Base-by-base conservation (phyloP, 2,888 invertebrate species). In the Drosophila infuscata region DNA sequence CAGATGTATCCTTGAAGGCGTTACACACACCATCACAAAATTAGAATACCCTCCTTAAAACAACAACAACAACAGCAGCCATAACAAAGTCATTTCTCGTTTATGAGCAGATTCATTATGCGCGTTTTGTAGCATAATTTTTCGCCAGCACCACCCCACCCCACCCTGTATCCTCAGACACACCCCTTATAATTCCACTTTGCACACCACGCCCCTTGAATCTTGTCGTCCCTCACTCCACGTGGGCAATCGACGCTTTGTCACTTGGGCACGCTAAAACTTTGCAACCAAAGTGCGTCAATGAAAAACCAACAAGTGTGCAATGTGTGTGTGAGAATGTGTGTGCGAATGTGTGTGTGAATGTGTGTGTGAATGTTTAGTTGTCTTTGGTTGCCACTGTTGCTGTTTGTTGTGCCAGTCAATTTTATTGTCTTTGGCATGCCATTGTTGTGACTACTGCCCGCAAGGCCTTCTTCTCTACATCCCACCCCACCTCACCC, bases 81-180 rank as follows among this genome's bases (percentile, higher is more conserved):
- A 68, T 65, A 68, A 72, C 70, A 73, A 68, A 65, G 69, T 74
- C 71, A 51, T 65, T 62, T 56, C 56, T 72, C 86, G 81, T 83
- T 85, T 85, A 81, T 81, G 77, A 88, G 72, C 86, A 86, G 87
- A 81, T 88, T 87, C 88, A 87, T 87, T 87, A 87, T 83, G 74
- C 85, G 77, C 80, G n/a, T 57, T 86, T 80, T 77, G 71, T 86
- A 81, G 88, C 85, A 85, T 79, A 85, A 82, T 82, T 84, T 81
- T 71, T 48, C 51, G 72, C 66, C 56, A 56, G 60, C n/a, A 25
- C 5, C 17, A 17, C 17, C n/a, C 20, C 11, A 9, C 1, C 30
- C 15, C 33, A 8, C 43, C 20, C 20, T 25, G 20, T 9, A 17
- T 29, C 20, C 53, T 0, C 65, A 30, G 20, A 25, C 33, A 8